Conservation (phyloP, 2,888 invertebrate species). For the Uropetala carovei region DNA sequence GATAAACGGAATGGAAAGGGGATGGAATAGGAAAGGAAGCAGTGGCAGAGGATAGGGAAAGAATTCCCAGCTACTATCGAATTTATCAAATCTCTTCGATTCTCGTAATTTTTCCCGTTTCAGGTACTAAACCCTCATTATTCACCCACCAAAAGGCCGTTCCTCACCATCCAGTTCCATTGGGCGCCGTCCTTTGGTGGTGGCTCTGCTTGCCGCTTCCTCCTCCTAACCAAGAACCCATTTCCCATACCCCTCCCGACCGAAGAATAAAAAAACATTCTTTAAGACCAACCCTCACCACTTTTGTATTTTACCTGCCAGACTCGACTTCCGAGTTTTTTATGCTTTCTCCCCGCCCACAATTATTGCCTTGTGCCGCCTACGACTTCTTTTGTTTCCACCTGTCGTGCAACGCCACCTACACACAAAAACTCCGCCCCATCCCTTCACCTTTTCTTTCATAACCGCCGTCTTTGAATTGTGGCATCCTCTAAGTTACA, state of each 20-base stretch:
- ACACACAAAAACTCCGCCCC: slow-evolving; percentile 42
- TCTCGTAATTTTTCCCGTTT: slow-evolving; percentile 26
- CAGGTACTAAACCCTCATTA: slow-evolving; percentile 36
- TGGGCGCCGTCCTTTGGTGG: neutral
- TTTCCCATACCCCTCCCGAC: neutral
- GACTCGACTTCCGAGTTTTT: slow-evolving; percentile 28
- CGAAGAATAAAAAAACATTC: neutral
- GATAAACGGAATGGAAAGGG: neutral
- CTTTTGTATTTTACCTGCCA: slow-evolving; percentile 40
- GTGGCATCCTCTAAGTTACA: neutral
- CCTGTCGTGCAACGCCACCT: slow-evolving; percentile 26
- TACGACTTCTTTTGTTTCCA: slow-evolving; percentile 43
- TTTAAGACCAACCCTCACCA: neutral
- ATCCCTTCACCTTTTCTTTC: neutral
- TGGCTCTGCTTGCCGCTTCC: neutral
- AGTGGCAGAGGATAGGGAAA: neutral
- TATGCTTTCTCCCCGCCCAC: slow-evolving; percentile 33
- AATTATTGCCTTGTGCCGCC: slow-evolving; percentile 4
- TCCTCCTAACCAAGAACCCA: neutral
- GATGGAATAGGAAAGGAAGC: neutral
- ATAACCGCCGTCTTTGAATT: neutral
- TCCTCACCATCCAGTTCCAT: slow-evolving; percentile 33
- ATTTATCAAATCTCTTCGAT: neutral
- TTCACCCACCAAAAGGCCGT: neutral
- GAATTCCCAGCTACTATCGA: neutral